Evolutionary conservation across 2,888 invertebrate species (phyloP).

Genomic region (Ectropis crepuscularia): DNA sequence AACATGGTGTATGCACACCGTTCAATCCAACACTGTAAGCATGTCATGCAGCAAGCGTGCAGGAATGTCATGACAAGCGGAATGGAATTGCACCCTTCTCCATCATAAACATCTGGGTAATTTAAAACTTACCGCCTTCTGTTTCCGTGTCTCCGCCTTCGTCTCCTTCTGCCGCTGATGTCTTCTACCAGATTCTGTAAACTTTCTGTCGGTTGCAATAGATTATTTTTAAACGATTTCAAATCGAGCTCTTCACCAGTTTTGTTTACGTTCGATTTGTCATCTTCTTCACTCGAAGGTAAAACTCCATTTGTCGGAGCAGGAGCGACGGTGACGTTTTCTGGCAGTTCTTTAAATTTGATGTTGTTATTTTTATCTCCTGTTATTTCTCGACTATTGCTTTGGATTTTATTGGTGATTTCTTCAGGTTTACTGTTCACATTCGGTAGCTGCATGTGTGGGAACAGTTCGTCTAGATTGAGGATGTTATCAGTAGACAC

Average conservation of each 20-base stretch:
- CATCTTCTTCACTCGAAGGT: conserved; percentile 69
- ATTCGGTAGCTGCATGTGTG: conserved; percentile 71
- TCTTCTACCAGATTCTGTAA: conserved; percentile 69
- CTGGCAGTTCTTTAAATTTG: conserved; percentile 73
- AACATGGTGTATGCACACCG: too few relatives aligned
- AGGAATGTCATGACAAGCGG: too few relatives aligned
- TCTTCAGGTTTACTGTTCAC: conserved; percentile 76
- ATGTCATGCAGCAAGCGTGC: too few relatives aligned
- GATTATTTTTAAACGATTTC: conserved; percentile 56
- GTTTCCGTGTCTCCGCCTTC: conserved; percentile 75
- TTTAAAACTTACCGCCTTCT: conserved; percentile 68
- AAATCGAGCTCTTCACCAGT: conserved; percentile 57
- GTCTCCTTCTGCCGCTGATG: conserved; percentile 54
- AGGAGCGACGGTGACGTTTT: conserved; percentile 76
- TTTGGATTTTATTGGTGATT: conserved; percentile 81
- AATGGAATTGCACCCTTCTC: too few relatives aligned
- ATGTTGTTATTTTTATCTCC: conserved; percentile 78
- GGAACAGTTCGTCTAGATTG: conserved; percentile 76
- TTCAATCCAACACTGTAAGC: too few relatives aligned
- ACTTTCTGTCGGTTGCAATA: conserved; percentile 74
- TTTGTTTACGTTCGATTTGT: conserved; percentile 66
- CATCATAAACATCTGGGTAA: too few relatives aligned
- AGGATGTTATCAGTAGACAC: conserved; percentile 77
- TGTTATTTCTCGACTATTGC: conserved; percentile 82
- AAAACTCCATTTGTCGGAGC: conserved; percentile 78